These are phyloP conservation scores for Diorhabda sublineata DNA, from an alignment of 1,140 invertebrate species.

Conservation along the genomic window DNA sequence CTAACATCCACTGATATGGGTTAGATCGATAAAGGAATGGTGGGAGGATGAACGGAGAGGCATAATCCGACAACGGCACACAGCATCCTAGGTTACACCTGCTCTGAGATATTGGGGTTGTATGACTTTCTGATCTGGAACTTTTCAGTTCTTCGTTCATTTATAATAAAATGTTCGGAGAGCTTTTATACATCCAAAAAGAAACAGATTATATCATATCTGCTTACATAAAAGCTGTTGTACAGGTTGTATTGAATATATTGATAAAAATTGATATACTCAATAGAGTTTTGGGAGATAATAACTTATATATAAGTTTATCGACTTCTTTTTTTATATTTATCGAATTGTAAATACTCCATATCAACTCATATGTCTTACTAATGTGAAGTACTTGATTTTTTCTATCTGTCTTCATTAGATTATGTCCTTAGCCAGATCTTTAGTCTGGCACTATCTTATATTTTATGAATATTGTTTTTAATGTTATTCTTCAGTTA, in stretches of 20 bases:
- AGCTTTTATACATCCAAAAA: not conserved
- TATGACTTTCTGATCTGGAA: conserved; percentile 9
- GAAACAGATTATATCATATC: not conserved
- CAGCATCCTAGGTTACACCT: conserved; percentile 10
- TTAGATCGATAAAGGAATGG: conserved; percentile 7
- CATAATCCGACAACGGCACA: conserved; percentile 6
- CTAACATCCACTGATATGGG: conserved; percentile 13
- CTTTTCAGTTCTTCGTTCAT: not conserved
- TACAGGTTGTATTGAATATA: not conserved
- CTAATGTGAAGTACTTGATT: too few species aligned
- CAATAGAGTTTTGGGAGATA: too few species aligned
- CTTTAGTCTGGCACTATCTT: too few species aligned
- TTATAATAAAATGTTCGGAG: not conserved
- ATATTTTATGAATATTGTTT: too few species aligned
- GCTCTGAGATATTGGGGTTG: conserved; percentile 10
- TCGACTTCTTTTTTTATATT: too few species aligned
- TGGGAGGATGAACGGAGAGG: not conserved
- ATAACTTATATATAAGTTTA: too few species aligned
- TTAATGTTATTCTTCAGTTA: too few species aligned
- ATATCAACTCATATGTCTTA: too few species aligned
- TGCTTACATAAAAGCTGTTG: not conserved
- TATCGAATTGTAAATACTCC: too few species aligned
- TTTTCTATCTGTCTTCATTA: too few species aligned
- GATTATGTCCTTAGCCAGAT: too few species aligned
- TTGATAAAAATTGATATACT: not conserved